Conservation (phyloP, 2,888 invertebrate species). For the Pachymerium ferrugineum region DNA sequence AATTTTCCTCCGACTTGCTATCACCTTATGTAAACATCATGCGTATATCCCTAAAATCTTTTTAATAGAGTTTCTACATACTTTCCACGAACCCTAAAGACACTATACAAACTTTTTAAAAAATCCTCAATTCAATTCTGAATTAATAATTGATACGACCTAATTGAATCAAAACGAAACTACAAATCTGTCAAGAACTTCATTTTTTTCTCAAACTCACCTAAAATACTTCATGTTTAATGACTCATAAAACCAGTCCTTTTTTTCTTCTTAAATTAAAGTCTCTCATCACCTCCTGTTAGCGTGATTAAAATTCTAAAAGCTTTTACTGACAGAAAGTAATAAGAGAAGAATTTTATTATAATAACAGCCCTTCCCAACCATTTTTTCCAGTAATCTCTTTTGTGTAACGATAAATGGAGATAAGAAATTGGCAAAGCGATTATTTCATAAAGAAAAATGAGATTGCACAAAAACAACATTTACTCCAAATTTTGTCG, state of each 20-base stretch:
- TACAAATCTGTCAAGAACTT: too few relatives aligned
- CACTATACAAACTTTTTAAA: too few relatives aligned
- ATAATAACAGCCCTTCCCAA: too few relatives aligned
- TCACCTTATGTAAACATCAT: not conserved
- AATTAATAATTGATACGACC: too few relatives aligned
- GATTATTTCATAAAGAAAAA: not conserved
- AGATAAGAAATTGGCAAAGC: not conserved
- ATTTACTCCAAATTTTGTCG: too few relatives aligned
- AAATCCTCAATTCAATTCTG: too few relatives aligned
- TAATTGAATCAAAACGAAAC: too few relatives aligned
- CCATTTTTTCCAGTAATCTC: not conserved
- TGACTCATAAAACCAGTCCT: not conserved
- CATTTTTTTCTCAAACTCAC: too few relatives aligned
- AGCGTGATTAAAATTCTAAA: conserved; percentile 18
- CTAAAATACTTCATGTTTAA: not conserved
- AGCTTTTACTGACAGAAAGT: not conserved
- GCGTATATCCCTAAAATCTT: too few relatives aligned
- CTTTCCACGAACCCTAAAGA: too few relatives aligned
- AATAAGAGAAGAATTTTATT: not conserved
- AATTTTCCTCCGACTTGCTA: conserved; percentile 3
- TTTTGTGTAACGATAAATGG: not conserved
- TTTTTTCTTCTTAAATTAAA: not conserved
- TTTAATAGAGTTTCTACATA: too few relatives aligned
- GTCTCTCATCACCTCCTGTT: not conserved
- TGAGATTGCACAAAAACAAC: too few relatives aligned